A percentile compares a stretch with the other conserved stretches of the same genome.
These are phyloP conservation scores for Carpatolechia fugitivella DNA, from an alignment of 2,888 invertebrate species.

Conservation along the genomic window DNA sequence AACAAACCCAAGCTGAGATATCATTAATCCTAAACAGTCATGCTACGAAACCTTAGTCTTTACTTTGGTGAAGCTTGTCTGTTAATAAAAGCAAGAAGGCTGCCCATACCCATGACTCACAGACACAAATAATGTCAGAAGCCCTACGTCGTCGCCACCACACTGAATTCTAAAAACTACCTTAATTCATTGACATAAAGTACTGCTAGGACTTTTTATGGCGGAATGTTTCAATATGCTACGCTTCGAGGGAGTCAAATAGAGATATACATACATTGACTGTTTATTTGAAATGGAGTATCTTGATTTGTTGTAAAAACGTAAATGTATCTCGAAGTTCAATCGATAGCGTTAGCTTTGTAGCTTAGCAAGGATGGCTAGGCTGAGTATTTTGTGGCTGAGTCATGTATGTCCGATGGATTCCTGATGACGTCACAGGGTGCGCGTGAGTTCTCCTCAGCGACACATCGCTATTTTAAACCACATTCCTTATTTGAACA, in stretches of 20 bases:
- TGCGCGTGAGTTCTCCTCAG: slow-evolving; percentile 39
- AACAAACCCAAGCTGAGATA: too few species aligned
- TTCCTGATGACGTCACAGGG: slow-evolving; percentile 69
- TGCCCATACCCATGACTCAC: background rate
- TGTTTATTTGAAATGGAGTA: too few species aligned
- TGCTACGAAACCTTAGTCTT: background rate
- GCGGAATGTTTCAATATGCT: too few species aligned
- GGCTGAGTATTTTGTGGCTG: too few species aligned
- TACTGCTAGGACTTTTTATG: too few species aligned
- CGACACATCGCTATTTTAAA: slow-evolving; percentile 46
- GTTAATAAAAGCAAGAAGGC: background rate
- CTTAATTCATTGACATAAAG: background rate
- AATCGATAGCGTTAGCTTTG: too few species aligned
- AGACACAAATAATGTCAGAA: background rate
- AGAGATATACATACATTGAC: too few species aligned
- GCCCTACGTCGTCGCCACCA: background rate
- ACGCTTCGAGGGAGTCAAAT: too few species aligned
- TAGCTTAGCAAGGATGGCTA: too few species aligned
- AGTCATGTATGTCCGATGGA: slow-evolving; percentile 67
- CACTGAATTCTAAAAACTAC: background rate
- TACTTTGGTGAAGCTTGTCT: background rate
- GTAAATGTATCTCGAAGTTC: too few species aligned
- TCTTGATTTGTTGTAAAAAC: too few species aligned
- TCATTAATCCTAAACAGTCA: too few species aligned
- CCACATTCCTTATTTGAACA: slow-evolving; percentile 50